Evolutionary conservation across 2,888 invertebrate genomes (phyloP).

Genomic region (Chalcis sispes): DNA sequence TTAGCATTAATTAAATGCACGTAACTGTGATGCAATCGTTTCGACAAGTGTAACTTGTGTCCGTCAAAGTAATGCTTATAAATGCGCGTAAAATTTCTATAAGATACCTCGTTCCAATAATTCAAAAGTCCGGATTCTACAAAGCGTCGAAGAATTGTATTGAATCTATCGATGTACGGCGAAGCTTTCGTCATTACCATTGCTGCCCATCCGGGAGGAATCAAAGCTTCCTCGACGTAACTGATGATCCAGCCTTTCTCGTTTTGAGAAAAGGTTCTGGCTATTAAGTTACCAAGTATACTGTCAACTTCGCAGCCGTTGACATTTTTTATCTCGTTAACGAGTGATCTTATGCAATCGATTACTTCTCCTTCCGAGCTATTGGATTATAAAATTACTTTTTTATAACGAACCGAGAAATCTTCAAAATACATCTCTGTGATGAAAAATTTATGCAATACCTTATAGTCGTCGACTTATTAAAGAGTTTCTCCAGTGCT

Average conservation of each 20-base stretch:
- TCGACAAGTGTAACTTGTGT: not conserved
- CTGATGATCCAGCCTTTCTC: conserved; percentile 30
- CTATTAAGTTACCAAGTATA: not conserved
- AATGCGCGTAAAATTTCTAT: not conserved
- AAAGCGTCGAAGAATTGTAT: not conserved
- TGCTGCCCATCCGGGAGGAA: conserved; percentile 16
- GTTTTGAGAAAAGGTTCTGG: not conserved
- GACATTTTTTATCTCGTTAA: not conserved
- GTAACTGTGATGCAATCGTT: not conserved
- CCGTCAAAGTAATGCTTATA: not conserved
- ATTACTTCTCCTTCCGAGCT: not conserved
- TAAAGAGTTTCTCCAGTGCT: not conserved
- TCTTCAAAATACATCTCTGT: no score
- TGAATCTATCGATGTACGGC: conserved; percentile 17
- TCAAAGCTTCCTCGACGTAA: conserved; percentile 18
- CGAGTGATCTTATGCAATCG: not conserved
- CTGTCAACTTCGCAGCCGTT: conserved; percentile 38
- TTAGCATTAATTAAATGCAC: not conserved
- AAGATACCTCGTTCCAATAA: not conserved
- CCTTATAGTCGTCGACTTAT: not conserved
- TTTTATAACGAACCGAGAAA: no score
- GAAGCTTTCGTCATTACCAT: not conserved
- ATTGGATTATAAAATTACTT: not conserved
- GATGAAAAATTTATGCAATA: not conserved
- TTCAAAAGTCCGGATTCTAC: conserved; percentile 15